Evolutionary conservation across 1,140 invertebrate genomes (phyloP), one percentile per base, ranked within the genome.

Genomic region (Caenorhabditis remanei): DNA sequence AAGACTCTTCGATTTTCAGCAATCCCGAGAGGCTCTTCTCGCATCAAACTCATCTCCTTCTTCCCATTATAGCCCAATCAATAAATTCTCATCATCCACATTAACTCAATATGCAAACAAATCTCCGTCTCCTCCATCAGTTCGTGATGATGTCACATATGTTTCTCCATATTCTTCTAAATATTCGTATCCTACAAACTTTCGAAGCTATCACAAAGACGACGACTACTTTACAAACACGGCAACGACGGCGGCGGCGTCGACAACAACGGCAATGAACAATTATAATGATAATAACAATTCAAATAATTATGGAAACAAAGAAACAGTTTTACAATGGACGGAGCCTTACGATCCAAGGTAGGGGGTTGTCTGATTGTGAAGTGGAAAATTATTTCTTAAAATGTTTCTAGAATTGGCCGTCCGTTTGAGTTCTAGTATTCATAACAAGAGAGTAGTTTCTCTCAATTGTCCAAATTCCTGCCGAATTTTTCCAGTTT

Each of bases 121-220:
- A 16, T 84, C 83, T 41, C 58, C 83, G 16, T 58, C 53, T 46
- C 58, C 53, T 21, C 58, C 83, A 61, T 61, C 83, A 58, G 19
- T 63, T 58, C 32, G 32, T 84, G 40, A 63, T 48, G 58, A 84
- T 46, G 58, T 16, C 11, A 58, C 53, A 19, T 84, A 58, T 58
- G 58, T 84, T 8, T 63, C 83, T n/a, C 83, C 58, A 55, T 87
- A 75, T 63, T 86, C 85, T 53, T 65, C 79, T 83, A 56, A 55
- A 85, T 48, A 56, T 32, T 84, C 83, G 13, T 84, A 58, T 84
- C 83, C 83, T 79, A 79, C 43, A 79, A 79, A 79, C 71, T 79
- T 79, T 46, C 71, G 71, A 79, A 79, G 71, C 71, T 79, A 79
- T 79, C 71, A 79, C 46, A 79, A 79, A 53, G 71, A 79, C 71